Base-by-base conservation (phyloP, 2,888 invertebrate species). In the Orchesellides sinensis region DNA sequence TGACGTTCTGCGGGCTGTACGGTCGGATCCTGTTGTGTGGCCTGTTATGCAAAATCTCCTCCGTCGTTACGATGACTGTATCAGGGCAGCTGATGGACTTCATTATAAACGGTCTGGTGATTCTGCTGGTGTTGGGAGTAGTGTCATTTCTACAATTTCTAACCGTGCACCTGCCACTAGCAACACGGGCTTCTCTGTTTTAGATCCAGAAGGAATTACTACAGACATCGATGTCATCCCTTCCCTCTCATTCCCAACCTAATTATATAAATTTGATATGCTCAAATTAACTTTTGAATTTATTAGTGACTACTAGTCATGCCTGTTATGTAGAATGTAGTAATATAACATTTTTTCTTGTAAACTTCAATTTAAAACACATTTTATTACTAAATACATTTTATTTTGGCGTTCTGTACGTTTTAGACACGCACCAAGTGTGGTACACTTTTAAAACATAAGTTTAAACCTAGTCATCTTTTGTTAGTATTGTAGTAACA, bases 71-170 rank as follows among this genome's bases (percentile, higher is more conserved):
- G 88, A 88, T 70, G 87, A 87, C 81, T 88, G 88, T 61, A 87
- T 88, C 79, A 83, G 88, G 68, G 88, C 88, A 23, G 88, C 87
- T 65, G 88, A 88, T 74, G 88, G 88, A 65, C 86, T 88, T 72
- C 88, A 88, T 82, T 88, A 85, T 85, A 88, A 88, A 77, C 83
- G 88, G 40, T 83, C 84, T 29, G 65, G 54, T 56, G 70, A 78
- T 35, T 63, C 74, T 63, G 27, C 21, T 47, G 54, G 65, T 25
- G 25, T 63, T 52, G 32, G 59, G 1, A 17, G 5, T 6, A 1
- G n/a, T 8, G 19, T 17, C 19, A 21, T 17, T 17, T 52, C 12
- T 21, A 2, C 52, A 8, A 52, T 52, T 52, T 17, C 35, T 6
- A 35, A 8, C 6, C 35, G 17, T 8, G 52, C 17, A 8, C 8